Evolutionary conservation across 2,113 vertebrate genomes (phyloP).

Genomic region (Stercorarius parasiticus): DNA sequence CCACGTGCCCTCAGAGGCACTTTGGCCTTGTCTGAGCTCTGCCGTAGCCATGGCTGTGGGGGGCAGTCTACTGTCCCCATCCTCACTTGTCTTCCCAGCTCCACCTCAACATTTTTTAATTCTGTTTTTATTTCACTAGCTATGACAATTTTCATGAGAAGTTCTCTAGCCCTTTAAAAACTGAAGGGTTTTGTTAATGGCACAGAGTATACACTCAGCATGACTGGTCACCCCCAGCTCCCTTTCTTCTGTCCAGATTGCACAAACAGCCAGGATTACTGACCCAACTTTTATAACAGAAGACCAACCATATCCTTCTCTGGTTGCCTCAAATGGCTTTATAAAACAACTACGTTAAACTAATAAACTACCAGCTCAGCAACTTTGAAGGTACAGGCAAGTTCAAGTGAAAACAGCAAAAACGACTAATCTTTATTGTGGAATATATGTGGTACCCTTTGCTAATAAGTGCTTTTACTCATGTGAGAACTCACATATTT

Average conservation of each 20-base stretch:
- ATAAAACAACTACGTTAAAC: neutral
- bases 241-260: neutral
- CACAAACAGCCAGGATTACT: neutral
- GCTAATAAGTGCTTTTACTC: neutral
- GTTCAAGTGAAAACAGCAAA: neutral
- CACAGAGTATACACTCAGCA: neutral
- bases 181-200: neutral
- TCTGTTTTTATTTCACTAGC: neutral
- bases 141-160: neutral
- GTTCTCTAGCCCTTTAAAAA: neutral
- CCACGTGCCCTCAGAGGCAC: fast-evolving
- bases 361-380: neutral
- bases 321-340: neutral
- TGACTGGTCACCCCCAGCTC: neutral
- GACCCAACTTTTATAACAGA: neutral
- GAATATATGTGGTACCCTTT: neutral
- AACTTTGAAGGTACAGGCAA: neutral
- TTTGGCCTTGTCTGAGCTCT: neutral
- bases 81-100: neutral
- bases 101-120: neutral
- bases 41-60: fast-evolving
- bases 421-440: neutral
- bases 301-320: neutral
- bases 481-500: neutral
- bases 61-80: neutral